Base-by-base conservation (phyloP, 2,797 vertebrate genomes). In the Anolis apletophallus region DNA sequence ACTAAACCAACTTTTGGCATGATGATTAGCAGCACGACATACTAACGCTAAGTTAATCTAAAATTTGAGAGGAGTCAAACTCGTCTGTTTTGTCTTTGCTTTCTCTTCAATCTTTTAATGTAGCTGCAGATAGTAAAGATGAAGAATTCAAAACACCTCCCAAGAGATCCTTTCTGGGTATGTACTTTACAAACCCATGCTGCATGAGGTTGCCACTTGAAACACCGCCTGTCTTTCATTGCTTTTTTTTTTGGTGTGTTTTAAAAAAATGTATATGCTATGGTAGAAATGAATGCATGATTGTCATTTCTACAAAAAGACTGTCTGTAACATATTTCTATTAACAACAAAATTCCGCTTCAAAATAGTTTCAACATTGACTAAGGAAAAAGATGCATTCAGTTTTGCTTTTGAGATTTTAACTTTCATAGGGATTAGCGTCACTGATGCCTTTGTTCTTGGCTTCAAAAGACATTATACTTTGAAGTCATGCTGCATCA, bases 111-210 rank as follows among this genome's bases (percentile, higher is more conserved):
- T 90, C 50, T 92, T 89, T 93, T 93, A 92, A 82, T 90, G 94
- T 97, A 97, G 98, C 97, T 74, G 97, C 98, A 98, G 98, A 98
- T 97, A 97, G 95, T 98, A 98, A 99, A 97, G 98, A 99, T 87
- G 98, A 98, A 97, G 98, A 98, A 95, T 90, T 98, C 97, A 98
- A 97, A 98, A 95, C 96, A 94, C 96, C 97, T 96, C 97, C 97
- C 95, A 98, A 97, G 97, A 97, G 97, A 96, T 96, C 97, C 92
- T 98, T 97, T 98, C 96, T 98, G 97, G 98, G 98, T 99, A 99
- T 82, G 98, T 99, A 99, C 97, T 93, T 71, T 91, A 84, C 91
- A 91, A 95, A 90, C 91, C 93, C 91, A 79, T 57, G 36, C 81
- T 94, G 96, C 96, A 94, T 94, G 94, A 88, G 90, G 64, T 69